Evolutionary conservation across 2,113 vertebrate genomes (phyloP).

Genomic region (Tricholaema leucomelas): DNA sequence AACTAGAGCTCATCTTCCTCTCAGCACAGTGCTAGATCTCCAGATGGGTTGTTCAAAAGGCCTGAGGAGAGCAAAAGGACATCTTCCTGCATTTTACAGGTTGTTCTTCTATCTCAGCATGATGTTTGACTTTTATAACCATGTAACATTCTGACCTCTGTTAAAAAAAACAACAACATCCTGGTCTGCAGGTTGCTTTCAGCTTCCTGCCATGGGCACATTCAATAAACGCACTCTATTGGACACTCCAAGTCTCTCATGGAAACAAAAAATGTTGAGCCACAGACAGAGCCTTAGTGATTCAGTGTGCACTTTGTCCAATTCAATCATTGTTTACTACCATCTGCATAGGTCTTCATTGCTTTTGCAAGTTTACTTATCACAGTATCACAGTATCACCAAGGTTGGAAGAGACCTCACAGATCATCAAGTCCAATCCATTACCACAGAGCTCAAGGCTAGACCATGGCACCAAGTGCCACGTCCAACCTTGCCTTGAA

Average conservation of each 20-base stretch:
- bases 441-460: too few species aligned
- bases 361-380: background rate
- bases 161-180: background rate
- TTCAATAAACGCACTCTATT: background rate
- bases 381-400: too few species aligned
- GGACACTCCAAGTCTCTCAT: background rate
- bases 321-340: background rate
- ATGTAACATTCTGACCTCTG: background rate
- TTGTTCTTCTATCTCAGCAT: background rate
- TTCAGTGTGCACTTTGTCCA: background rate
- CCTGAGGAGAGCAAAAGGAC: background rate
- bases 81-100: background rate
- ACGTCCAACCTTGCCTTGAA: too few species aligned
- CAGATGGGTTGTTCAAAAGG: background rate
- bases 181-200: background rate
- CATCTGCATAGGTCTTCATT: background rate
- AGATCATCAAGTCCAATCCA: too few species aligned
- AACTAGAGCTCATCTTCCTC: background rate
- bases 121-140: background rate
- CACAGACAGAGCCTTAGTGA: background rate
- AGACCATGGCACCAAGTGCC: too few species aligned
- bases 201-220: background rate
- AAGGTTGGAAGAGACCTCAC: too few species aligned
- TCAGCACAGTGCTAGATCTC: background rate
- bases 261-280: background rate